Evolutionary conservation across 2,888 invertebrate genomes (phyloP), one percentile per base, ranked within the genome.

Genomic region (Cataglyphis albicans): DNA sequence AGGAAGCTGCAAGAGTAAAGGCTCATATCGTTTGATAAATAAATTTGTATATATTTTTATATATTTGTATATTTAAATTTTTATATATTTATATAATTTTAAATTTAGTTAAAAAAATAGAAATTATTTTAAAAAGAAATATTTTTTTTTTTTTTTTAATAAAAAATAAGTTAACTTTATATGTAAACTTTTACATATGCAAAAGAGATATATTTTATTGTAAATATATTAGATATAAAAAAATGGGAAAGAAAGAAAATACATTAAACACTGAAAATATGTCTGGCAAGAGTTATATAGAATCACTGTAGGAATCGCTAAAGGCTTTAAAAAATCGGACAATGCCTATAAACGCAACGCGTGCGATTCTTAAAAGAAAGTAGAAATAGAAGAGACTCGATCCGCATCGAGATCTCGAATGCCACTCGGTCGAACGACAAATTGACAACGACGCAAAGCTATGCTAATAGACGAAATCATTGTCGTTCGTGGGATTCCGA

Each of bases 401-500:
- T 6, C 6, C 35, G 35, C 35, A 4, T 29, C 25, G 25, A 29
- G 29, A 67, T 78, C 44, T 78, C 41, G 57, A 57, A 32, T 32
- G 41, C 1, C 15, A 15, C 3, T 6, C 57, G 38, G n/a, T 57
- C 29, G 52, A 32, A 21, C 52, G 25, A 35, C 55, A 84, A 87
- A 84, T 74, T 70, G 84, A 81, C 61, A 80, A 85, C 63, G 83
- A 74, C 41, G 67, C 48, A 61, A 74, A 76, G 59, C 61, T 63
- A 83, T 65, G 86, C 81, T 74, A 82, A 88, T 82, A 70, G 78
- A 48, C 84, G 78, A 72, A 75, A 87, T 81, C 48, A 57, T 57
- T 41, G 83, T 76, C 83, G 73, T 83, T 64, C 82, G 85, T 76
- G 78, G 59, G 61, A 87, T 87, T 87, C 86, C 86, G 61, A 63